These are phyloP conservation scores for Drosophila ananassae DNA, from an alignment of 1,140 invertebrate genomes.

Conservation along the genomic window DNA sequence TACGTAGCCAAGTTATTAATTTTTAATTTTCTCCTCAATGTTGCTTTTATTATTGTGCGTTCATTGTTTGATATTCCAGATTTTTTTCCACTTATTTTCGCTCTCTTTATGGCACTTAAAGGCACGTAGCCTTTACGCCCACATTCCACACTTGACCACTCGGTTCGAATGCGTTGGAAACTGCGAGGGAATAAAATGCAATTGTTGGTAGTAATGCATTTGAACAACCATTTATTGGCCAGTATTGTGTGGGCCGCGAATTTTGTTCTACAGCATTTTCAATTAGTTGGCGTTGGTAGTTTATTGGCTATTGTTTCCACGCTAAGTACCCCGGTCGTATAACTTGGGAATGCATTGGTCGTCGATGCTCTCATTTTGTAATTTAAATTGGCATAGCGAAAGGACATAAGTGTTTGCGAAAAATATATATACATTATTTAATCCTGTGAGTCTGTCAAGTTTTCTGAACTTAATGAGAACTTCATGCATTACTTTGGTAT, in stretches of 20 bases:
- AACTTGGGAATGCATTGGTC: constrained; percentile 24
- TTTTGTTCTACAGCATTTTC: constrained; percentile 75
- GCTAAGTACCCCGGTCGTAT: constrained; percentile 59
- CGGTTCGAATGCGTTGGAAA: constrained; percentile 8
- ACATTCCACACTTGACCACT: neutral
- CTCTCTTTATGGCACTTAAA: constrained; percentile 36
- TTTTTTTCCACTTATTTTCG: constrained; percentile 35
- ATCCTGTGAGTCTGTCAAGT: neutral
- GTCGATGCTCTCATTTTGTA: constrained; percentile 39
- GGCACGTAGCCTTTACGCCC: constrained; percentile 17
- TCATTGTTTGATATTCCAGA: constrained; percentile 37
- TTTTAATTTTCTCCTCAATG: constrained; percentile 63
- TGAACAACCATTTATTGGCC: constrained; percentile 63
- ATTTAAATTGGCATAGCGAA: constrained; percentile 55
- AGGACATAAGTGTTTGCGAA: constrained; percentile 35
- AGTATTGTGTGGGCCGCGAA: constrained; percentile 61
- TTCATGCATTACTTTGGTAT: constrained; percentile 6
- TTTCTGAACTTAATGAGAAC: constrained; percentile 7
- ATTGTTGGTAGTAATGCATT: constrained; percentile 52
- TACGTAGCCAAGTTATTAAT: constrained; percentile 67
- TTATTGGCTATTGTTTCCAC: constrained; percentile 78
- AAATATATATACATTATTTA: neutral
- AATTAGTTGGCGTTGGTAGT: constrained; percentile 73
- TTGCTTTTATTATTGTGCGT: constrained; percentile 35
- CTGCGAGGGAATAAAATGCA: constrained; percentile 39